A percentile compares a stretch with the other conserved stretches of the same genome.
Evolutionary conservation across 2,888 invertebrate species (phyloP).

Genomic region (Prostheceraeus crozeri): DNA sequence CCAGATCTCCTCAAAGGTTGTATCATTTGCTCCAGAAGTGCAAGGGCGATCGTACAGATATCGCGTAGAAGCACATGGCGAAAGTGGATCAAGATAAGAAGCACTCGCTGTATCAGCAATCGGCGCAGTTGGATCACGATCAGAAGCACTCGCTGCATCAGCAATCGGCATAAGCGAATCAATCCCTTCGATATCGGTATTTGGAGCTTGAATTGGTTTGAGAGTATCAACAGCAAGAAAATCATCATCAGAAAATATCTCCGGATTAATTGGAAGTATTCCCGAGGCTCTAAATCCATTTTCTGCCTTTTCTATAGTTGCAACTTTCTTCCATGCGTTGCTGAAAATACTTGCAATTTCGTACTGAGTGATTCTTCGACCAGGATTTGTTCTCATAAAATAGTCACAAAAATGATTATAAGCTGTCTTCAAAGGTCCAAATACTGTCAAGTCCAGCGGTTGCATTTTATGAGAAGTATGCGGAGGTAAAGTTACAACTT

Average conservation of each 20-base stretch:
- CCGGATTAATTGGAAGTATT: conserved; percentile 32
- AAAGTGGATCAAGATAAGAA: too few species aligned
- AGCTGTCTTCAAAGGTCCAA: conserved; percentile 47
- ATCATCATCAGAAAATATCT: conserved; percentile 29
- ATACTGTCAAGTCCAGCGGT: conserved; percentile 44
- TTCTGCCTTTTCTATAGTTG: background rate
- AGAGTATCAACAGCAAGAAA: conserved; percentile 18
- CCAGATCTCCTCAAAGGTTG: too few species aligned
- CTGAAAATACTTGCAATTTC: conserved; percentile 39
- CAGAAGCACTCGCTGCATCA: too few species aligned
- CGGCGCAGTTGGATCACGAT: too few species aligned
- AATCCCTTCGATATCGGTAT: too few species aligned
- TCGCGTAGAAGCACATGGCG: too few species aligned
- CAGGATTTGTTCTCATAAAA: conserved; percentile 47
- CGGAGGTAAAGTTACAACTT: conserved; percentile 40
- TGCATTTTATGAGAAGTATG: conserved; percentile 39
- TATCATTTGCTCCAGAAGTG: too few species aligned
- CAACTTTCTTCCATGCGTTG: conserved; percentile 29
- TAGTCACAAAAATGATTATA: conserved; percentile 47
- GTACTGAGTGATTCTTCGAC: conserved; percentile 49
- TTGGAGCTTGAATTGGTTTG: background rate
- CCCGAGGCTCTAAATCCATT: conserved; percentile 32
- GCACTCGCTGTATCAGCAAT: too few species aligned
- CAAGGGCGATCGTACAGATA: too few species aligned
- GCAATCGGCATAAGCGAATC: too few species aligned